These are phyloP conservation scores for Bombycilla garrulus DNA, from an alignment of 2,113 vertebrate genomes.

Conservation along the genomic window DNA sequence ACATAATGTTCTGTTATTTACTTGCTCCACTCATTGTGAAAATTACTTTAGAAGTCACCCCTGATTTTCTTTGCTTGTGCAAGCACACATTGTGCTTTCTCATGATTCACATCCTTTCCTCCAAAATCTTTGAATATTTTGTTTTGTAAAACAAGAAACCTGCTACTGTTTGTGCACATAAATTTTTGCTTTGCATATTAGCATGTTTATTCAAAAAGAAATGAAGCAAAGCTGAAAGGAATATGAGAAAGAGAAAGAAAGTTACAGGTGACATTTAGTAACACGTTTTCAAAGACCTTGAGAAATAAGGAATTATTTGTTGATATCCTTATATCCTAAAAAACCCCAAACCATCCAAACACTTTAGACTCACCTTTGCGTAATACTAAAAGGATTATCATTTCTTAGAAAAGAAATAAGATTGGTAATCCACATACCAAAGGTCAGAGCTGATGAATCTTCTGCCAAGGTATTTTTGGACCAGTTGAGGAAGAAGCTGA, in stretches of 20 bases:
- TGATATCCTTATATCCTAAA: background rate
- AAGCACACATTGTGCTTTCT: background rate
- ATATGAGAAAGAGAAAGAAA: background rate
- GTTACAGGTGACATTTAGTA: background rate
- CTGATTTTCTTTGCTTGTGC: background rate
- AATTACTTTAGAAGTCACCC: constrained; percentile 17
- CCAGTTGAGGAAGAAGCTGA: constrained; percentile 83
- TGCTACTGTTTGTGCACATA: background rate
- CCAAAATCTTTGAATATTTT: background rate
- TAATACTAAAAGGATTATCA: background rate
- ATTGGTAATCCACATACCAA: constrained; percentile 48
- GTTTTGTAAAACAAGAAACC: background rate
- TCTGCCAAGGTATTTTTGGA: constrained; percentile 35
- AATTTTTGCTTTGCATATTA: background rate
- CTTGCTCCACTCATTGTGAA: constrained; percentile 4
- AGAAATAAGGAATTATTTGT: background rate
- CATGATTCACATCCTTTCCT: background rate
- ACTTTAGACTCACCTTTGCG: background rate
- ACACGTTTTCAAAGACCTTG: background rate
- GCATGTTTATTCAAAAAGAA: background rate
- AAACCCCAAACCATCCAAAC: background rate
- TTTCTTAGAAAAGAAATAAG: background rate
- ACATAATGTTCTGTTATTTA: constrained; percentile 52
- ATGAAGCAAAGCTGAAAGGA: background rate
- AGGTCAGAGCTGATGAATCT: background rate